phyloP scores from a whole-genome alignment of 92 coral and sea anemone genomes.

The Nematostella vectensis region DNA sequence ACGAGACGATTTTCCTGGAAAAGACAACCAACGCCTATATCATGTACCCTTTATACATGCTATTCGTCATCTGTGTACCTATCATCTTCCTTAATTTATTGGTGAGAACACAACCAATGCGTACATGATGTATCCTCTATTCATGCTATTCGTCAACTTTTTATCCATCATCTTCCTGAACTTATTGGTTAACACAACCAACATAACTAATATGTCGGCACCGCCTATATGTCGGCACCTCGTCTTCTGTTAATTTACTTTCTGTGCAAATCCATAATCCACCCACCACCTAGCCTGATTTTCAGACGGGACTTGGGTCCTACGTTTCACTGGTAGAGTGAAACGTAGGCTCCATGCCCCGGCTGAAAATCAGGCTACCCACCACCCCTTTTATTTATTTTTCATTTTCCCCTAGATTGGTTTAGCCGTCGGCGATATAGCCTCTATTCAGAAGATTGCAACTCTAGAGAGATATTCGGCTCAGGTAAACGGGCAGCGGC shows the following conservation, averaged over 20 bases:
- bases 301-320: too few relatives aligned
- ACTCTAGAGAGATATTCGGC: constrained; percentile 29
- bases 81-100: constrained; percentile 34
- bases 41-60: constrained; percentile 30
- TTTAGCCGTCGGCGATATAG: constrained; percentile 41
- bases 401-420: constrained; percentile 20
- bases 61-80: constrained; percentile 30
- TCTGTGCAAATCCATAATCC: too few relatives aligned
- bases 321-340: too few relatives aligned
- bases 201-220: background rate
- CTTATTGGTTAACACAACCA: constrained; percentile 13
- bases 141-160: constrained; percentile 22
- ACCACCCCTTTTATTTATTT: too few relatives aligned
- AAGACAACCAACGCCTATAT: constrained; percentile 15
- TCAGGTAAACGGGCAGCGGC: too few relatives aligned
- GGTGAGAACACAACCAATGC: constrained; percentile 19
- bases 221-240: too few relatives aligned
- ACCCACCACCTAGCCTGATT: too few relatives aligned
- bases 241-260: too few relatives aligned
- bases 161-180: constrained; percentile 40
- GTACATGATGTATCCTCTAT: constrained; percentile 24
- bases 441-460: constrained; percentile 31
- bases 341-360: too few relatives aligned
- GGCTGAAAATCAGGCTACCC: too few relatives aligned
- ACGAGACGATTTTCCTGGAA: constrained; percentile 24